These are phyloP conservation scores for Bergia puertoricense DNA, from an alignment of 92 coral and sea anemone species.

Conservation along the genomic window DNA sequence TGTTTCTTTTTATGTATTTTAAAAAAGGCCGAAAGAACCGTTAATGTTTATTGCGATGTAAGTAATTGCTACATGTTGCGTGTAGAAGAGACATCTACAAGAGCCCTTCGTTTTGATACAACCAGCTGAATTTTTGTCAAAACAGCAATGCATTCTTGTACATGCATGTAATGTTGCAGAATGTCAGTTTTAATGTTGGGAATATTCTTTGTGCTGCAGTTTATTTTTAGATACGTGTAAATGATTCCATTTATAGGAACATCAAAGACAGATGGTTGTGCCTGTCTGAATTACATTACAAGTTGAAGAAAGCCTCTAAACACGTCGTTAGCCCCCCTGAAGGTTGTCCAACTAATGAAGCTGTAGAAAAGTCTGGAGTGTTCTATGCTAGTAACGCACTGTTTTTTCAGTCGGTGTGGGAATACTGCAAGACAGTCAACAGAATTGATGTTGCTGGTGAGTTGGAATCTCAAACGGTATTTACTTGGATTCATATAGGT, in stretches of 20 bases:
- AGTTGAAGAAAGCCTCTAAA: constrained; percentile 84
- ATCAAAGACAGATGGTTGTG: constrained; percentile 89
- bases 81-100: too few relatives aligned
- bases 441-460: constrained; percentile 76
- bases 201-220: background rate
- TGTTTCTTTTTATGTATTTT: too few relatives aligned
- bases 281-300: constrained; percentile 85
- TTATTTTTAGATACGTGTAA: background rate
- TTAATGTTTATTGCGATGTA: too few relatives aligned
- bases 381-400: constrained; percentile 85
- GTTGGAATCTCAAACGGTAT: constrained; percentile 11
- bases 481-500: background rate
- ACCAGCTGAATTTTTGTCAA: too few relatives aligned
- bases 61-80: too few relatives aligned
- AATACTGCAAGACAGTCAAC: constrained; percentile 90
- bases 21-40: too few relatives aligned
- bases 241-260: constrained; percentile 57
- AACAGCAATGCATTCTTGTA: too few relatives aligned
- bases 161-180: background rate
- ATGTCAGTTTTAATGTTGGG: background rate
- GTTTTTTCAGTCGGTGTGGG: constrained; percentile 96
- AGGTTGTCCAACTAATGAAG: constrained; percentile 59
- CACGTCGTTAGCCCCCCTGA: constrained; percentile 61
- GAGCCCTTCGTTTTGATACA: too few relatives aligned
- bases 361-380: constrained; percentile 84